Conservation (phyloP, 2,888 invertebrate species). For the Drosophila rellima region DNA sequence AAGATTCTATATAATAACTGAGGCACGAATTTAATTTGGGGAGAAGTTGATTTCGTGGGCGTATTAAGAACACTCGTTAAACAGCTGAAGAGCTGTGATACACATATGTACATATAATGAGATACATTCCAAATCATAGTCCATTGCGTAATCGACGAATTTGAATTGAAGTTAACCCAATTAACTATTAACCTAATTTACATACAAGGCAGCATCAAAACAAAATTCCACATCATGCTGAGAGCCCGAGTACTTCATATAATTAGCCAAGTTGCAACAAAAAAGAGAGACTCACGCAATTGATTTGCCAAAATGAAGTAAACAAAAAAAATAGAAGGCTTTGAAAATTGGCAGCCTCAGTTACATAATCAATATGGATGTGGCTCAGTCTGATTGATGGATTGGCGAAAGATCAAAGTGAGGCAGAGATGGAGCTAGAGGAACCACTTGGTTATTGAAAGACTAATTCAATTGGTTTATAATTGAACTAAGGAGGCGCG, state of each 20-base stretch:
- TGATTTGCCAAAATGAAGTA: conserved; percentile 43
- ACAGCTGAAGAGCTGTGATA: background rate
- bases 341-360: conserved; percentile 68
- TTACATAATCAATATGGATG: conserved; percentile 58
- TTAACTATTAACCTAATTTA: conserved; percentile 72
- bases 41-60: background rate
- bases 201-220: conserved; percentile 29
- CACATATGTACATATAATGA: background rate
- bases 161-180: conserved; percentile 55
- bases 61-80: too few relatives aligned
- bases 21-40: conserved; percentile 16
- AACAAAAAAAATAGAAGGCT: conserved; percentile 17
- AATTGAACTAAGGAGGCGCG: conserved; percentile 75
- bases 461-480: conserved; percentile 78
- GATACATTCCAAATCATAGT: background rate
- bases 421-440: conserved; percentile 21
- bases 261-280: conserved; percentile 53
- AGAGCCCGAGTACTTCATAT: conserved; percentile 57
- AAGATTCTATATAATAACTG: conserved; percentile 40
- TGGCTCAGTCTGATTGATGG: conserved; percentile 71
- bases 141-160: conserved; percentile 22
- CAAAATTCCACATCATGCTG: conserved; percentile 67
- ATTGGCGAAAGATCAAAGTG: conserved; percentile 52
- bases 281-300: conserved; percentile 61
- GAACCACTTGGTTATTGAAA: conserved; percentile 53